Conservation (phyloP, 35 echinoderm and acorn worm genomes). For the Lytechinus variegatus region DNA sequence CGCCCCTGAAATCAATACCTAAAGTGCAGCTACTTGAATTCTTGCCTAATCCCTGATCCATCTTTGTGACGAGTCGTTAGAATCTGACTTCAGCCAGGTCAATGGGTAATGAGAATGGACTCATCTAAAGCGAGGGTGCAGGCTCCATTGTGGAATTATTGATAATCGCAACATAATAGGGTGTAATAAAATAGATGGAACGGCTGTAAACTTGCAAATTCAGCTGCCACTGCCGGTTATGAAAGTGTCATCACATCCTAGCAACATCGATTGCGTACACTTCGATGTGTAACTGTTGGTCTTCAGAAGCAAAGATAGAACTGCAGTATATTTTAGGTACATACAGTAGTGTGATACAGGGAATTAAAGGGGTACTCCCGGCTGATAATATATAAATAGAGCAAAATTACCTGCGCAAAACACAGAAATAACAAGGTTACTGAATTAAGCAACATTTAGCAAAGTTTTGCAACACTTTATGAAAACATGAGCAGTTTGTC, state of each 20-base stretch:
- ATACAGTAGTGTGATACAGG: too few species aligned
- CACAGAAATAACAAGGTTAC: too few species aligned
- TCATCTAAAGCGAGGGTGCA: not conserved
- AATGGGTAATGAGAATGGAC: not conserved
- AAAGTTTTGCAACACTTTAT: too few species aligned
- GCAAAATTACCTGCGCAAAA: too few species aligned
- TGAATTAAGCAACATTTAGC: too few species aligned
- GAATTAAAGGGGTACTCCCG: too few species aligned
- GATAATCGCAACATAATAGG: not conserved
- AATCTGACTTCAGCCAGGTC: not conserved
- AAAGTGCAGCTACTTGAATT: slow-evolving; percentile 4
- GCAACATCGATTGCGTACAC: not conserved
- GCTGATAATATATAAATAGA: too few species aligned
- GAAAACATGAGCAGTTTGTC: too few species aligned
- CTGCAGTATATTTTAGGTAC: too few species aligned
- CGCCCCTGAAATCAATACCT: not conserved
- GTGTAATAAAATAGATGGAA: not conserved
- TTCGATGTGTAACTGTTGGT: not conserved
- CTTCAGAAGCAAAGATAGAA: not conserved
- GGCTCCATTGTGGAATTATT: not conserved
- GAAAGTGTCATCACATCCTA: not conserved
- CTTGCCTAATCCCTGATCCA: not conserved
- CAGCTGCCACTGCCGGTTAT: not conserved
- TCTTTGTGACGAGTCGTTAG: slow-evolving; percentile 24
- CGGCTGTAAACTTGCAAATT: not conserved